Evolutionary conservation across 2,797 vertebrate genomes (phyloP).

Genomic region (Bovichtus diacanthus): DNA sequence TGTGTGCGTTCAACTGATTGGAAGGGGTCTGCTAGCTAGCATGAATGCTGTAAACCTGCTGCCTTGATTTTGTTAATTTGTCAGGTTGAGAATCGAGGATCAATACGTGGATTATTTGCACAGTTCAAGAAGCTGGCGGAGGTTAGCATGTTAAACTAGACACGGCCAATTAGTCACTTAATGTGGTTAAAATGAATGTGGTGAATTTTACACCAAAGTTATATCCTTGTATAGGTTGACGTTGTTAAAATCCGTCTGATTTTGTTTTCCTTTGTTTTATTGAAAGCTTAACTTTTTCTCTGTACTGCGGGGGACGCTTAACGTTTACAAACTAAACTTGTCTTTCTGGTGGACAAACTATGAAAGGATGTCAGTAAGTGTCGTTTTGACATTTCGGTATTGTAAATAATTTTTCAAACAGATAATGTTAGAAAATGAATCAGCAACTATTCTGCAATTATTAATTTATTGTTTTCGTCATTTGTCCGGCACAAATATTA

Average conservation of each 20-base stretch:
- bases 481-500: neutral
- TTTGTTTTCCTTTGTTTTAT: neutral
- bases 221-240: neutral
- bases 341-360: too few relatives aligned
- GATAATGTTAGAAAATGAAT: too few relatives aligned
- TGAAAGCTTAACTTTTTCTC: neutral
- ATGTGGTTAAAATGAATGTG: constrained; percentile 38
- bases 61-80: constrained; percentile 74
- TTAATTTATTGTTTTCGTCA: neutral
- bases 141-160: constrained; percentile 59
- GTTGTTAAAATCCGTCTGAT: neutral
- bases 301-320: neutral
- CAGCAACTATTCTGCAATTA: neutral
- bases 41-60: constrained; percentile 43
- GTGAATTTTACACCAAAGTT: constrained; percentile 23
- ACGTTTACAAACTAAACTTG: neutral
- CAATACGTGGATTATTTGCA: constrained; percentile 70
- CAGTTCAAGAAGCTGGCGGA: constrained; percentile 44
- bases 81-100: constrained; percentile 53
- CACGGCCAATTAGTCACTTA: constrained; percentile 44
- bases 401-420: too few relatives aligned
- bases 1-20: constrained; percentile 27
- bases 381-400: too few relatives aligned
- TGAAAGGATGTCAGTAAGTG: too few relatives aligned
- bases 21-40: constrained; percentile 41